Conservation (phyloP, 2,888 invertebrate genomes). For the Platynereis dumerilii region DNA sequence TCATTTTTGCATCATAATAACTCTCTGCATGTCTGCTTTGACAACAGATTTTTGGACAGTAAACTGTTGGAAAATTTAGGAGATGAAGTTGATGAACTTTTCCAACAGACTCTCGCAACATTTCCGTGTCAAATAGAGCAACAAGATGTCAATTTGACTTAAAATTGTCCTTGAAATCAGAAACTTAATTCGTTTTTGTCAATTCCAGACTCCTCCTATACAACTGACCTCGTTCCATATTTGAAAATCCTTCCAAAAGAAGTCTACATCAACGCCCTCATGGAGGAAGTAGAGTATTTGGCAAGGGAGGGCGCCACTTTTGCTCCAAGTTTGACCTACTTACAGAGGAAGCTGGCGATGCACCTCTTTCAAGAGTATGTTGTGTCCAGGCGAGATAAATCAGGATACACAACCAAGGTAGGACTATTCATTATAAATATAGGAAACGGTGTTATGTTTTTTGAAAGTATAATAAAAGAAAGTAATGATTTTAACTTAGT, state of each 20-base stretch:
- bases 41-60: too few species aligned
- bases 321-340: slow-evolving; percentile 37
- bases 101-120: too few species aligned
- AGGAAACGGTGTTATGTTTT: not conserved
- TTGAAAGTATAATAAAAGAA: too few species aligned
- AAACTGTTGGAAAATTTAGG: too few species aligned
- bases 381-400: slow-evolving; percentile 32
- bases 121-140: too few species aligned
- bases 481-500: too few species aligned
- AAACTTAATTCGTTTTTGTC: not conserved
- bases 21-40: too few species aligned
- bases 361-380: slow-evolving; percentile 33
- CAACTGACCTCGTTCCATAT: slow-evolving; percentile 68
- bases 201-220: slow-evolving; percentile 1
- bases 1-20: too few species aligned
- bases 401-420: slow-evolving; percentile 20
- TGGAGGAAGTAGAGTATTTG: slow-evolving; percentile 47
- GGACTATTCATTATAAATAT: too few species aligned
- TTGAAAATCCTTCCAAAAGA: slow-evolving; percentile 69
- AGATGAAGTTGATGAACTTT: too few species aligned
- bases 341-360: slow-evolving; percentile 35
- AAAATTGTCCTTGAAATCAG: too few species aligned
- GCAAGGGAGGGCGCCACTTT: slow-evolving; percentile 37
- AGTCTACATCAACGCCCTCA: slow-evolving; percentile 65
- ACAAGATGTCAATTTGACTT: too few species aligned